These are phyloP conservation scores for Zygogramma bicolorata DNA, from an alignment of 2,888 invertebrate species.

Conservation along the genomic window DNA sequence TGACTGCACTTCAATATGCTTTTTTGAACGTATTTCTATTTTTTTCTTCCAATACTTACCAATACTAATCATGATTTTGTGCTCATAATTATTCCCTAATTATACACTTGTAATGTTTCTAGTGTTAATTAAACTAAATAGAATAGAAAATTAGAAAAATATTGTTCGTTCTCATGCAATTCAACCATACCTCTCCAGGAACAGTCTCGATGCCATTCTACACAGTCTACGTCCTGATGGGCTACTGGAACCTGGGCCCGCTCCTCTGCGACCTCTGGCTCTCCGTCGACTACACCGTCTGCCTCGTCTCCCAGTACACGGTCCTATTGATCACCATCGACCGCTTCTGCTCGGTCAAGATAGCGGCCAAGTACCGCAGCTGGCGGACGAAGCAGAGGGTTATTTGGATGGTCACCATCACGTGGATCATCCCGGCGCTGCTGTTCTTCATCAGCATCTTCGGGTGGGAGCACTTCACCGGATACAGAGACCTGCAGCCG, in stretches of 20 bases:
- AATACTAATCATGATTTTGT: too few species aligned
- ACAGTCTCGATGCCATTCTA: slow-evolving; percentile 99
- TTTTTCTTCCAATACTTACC: too few species aligned
- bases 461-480: slow-evolving; percentile 98
- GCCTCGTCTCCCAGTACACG: slow-evolving; percentile 98
- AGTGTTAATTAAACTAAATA: too few species aligned
- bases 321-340: slow-evolving; percentile 98
- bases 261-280: slow-evolving; percentile 98
- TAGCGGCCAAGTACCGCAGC: slow-evolving; percentile 95
- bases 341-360: slow-evolving; percentile 98
- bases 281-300: slow-evolving; percentile 98
- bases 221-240: slow-evolving; percentile 96
- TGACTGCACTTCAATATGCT: too few species aligned
- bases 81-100: too few species aligned
- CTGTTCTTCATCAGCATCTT: slow-evolving; percentile 98
- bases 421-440: slow-evolving; percentile 96
- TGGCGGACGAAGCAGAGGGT: slow-evolving; percentile 97
- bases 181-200: slow-evolving; percentile 70
- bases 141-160: too few species aligned
- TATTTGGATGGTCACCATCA: slow-evolving; percentile 94
- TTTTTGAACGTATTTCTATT: too few species aligned
- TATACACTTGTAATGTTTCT: too few species aligned
- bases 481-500: slow-evolving; percentile 86
- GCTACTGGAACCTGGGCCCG: slow-evolving; percentile 97
- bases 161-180: too few species aligned